A percentile compares a stretch with the other conserved stretches of the same genome.
These are phyloP conservation scores for Crypturellus undulatus DNA, from an alignment of 2,113 vertebrate species.

Conservation along the genomic window DNA sequence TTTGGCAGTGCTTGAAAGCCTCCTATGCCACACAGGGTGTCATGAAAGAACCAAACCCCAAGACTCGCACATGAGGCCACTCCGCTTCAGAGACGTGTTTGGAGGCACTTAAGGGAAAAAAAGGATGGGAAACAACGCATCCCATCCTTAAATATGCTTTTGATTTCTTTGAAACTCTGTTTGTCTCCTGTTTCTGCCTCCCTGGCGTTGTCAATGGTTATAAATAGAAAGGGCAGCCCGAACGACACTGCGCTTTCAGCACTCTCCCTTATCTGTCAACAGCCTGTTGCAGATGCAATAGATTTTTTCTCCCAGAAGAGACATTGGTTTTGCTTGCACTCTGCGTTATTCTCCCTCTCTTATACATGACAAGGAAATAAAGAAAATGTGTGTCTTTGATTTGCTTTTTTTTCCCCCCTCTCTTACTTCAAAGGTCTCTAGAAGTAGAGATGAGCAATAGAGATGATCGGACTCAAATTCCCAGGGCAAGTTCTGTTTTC, in stretches of 20 bases:
- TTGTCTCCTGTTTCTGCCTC: background rate
- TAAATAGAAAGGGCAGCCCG: background rate
- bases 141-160: background rate
- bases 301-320: slow-evolving; percentile 31
- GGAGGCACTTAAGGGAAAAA: background rate
- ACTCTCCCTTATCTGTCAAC: slow-evolving; percentile 50
- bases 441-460: background rate
- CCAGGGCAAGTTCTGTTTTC: background rate
- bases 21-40: rapidly evolving
- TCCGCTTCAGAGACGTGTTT: background rate
- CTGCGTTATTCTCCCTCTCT: background rate
- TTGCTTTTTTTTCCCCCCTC: background rate
- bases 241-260: rapidly evolving
- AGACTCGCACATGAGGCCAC: background rate
- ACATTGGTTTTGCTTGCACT: slow-evolving; percentile 1
- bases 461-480: background rate
- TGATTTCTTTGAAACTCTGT: background rate
- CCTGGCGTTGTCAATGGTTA: background rate
- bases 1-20: background rate
- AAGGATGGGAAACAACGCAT: background rate
- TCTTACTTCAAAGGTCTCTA: background rate
- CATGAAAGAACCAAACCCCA: background rate
- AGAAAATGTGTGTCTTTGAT: background rate
- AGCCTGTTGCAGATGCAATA: background rate
- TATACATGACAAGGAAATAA: background rate